These are phyloP conservation scores for Scaptomyza tumidula DNA, from an alignment of 2,888 invertebrate genomes.

Conservation along the genomic window DNA sequence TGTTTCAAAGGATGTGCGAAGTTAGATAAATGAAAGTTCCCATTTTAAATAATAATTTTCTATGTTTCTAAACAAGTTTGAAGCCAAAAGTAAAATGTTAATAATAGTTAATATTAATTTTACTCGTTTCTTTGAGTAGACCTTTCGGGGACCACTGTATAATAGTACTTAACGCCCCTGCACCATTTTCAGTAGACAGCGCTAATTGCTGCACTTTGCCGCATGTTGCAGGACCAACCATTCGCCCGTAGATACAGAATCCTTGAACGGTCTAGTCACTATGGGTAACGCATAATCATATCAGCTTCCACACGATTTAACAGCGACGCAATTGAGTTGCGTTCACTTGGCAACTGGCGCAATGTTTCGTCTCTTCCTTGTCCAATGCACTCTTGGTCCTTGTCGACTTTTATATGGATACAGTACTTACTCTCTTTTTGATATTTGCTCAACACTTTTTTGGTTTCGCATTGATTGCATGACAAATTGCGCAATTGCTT, in stretches of 20 bases:
- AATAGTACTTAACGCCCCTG: background rate
- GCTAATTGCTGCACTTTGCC: slow-evolving; percentile 61
- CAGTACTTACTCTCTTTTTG: background rate
- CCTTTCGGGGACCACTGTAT: background rate
- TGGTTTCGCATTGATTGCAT: slow-evolving; percentile 73
- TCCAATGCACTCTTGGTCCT: slow-evolving; percentile 35
- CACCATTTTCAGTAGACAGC: background rate
- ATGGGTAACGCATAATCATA: slow-evolving; percentile 82
- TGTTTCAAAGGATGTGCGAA: background rate
- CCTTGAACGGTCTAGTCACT: slow-evolving; percentile 31
- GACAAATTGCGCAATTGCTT: slow-evolving; percentile 69
- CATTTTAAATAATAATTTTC: no score
- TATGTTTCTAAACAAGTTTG: no score
- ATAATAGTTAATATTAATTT: no score
- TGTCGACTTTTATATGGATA: background rate
- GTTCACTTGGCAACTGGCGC: slow-evolving; percentile 62
- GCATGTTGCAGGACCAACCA: slow-evolving; percentile 37
- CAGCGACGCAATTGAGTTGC: slow-evolving; percentile 67
- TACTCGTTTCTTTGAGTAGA: no score
- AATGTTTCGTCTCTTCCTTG: slow-evolving; percentile 1
- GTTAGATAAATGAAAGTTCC: no score
- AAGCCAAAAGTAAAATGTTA: no score
- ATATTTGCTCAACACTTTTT: slow-evolving; percentile 60
- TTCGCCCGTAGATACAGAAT: background rate
- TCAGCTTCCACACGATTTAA: slow-evolving; percentile 84